phyloP scores from a whole-genome alignment of 2,888 invertebrate species.

The Agrochola lota region DNA sequence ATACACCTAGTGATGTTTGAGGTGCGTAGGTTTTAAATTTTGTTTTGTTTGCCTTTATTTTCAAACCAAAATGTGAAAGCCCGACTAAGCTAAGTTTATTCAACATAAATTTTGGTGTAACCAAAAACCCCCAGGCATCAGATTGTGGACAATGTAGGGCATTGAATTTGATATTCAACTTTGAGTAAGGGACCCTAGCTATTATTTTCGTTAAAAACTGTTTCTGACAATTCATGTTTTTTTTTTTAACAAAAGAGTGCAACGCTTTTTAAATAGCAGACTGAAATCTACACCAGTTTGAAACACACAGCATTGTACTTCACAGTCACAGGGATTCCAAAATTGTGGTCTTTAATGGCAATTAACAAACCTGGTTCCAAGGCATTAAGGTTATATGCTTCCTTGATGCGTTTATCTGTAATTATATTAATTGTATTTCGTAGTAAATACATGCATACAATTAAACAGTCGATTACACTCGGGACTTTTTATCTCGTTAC shows the following conservation, averaged over 20 bases:
- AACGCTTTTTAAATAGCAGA: constrained; percentile 17
- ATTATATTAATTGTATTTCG: constrained; percentile 37
- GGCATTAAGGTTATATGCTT: constrained; percentile 13
- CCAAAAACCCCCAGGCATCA: constrained; percentile 8
- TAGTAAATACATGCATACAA: constrained; percentile 43
- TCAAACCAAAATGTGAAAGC: constrained; percentile 19
- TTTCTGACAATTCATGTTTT: constrained; percentile 1
- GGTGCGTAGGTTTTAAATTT: neutral
- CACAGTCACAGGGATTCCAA: neutral
- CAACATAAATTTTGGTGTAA: constrained; percentile 36
- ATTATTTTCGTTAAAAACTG: constrained; percentile 11
- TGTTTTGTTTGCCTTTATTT: constrained; percentile 5
- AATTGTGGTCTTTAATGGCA: neutral
- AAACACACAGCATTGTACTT: too few species aligned
- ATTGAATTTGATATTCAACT: constrained; percentile 47
- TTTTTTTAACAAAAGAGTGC: constrained; percentile 23
- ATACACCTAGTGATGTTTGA: neutral
- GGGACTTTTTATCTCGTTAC: constrained; percentile 6
- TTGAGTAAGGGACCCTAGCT: neutral
- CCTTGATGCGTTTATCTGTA: constrained; percentile 31
- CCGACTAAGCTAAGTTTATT: neutral
- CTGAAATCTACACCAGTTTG: constrained; percentile 35
- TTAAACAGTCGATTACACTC: constrained; percentile 23
- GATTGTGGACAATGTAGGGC: constrained; percentile 14
- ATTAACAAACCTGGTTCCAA: constrained; percentile 11